Conservation (phyloP, 2,888 invertebrate species). For the Dryobota labecula region DNA sequence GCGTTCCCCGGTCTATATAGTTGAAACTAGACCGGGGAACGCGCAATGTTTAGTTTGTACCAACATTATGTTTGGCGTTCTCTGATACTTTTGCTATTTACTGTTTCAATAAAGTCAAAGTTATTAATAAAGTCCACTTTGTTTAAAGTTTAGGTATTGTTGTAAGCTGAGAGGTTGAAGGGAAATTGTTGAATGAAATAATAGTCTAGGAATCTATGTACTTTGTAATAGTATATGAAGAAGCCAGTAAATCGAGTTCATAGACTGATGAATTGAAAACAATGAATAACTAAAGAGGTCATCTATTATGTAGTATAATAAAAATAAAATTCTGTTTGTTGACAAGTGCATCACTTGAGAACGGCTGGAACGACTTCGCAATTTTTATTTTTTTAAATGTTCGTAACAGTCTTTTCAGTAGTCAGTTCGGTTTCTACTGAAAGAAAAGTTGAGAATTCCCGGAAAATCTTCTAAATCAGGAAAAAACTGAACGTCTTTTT, state of each 20-base stretch:
- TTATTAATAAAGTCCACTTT: conserved; percentile 43
- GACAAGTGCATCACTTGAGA: too few species aligned
- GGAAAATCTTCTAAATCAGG: too few species aligned
- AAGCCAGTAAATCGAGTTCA: not conserved
- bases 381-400: too few species aligned
- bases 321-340: too few species aligned
- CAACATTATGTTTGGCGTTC: conserved; percentile 33
- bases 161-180: not conserved
- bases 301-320: too few species aligned
- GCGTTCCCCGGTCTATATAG: too few species aligned
- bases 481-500: too few species aligned
- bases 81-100: conserved; percentile 33
- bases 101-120: conserved; percentile 31
- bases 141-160: conserved; percentile 12
- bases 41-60: conserved; percentile 25
- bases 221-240: conserved; percentile 1
- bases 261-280: not conserved
- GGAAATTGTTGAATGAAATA: conserved; percentile 23
- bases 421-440: too few species aligned
- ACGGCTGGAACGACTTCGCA: too few species aligned
- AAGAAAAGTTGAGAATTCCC: too few species aligned
- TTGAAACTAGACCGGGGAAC: conserved; percentile 27
- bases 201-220: not conserved
- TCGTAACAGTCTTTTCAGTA: too few species aligned
- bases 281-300: too few species aligned